Conservation (phyloP, 2,888 invertebrate species). For the Zonitis immaculata region DNA sequence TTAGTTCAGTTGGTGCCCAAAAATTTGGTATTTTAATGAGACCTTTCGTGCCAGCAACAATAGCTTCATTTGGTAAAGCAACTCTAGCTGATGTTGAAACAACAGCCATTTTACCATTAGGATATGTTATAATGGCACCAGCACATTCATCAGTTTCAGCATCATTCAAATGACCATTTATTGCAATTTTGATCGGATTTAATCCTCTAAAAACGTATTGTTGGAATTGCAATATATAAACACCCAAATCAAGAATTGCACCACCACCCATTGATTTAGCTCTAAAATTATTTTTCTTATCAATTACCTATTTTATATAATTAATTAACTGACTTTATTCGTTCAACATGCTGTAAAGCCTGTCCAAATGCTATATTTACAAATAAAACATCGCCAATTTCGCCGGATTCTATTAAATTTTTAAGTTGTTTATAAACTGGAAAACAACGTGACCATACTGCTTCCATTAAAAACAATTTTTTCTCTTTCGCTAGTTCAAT, state of each 20-base stretch:
- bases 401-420: conserved; percentile 60
- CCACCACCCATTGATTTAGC: conserved; percentile 64
- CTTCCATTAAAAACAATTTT: conserved; percentile 82
- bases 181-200: conserved; percentile 62
- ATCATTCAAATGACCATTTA: conserved; percentile 63
- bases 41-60: conserved; percentile 66
- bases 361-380: conserved; percentile 68
- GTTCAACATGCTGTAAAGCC: conserved; percentile 53
- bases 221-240: conserved; percentile 70
- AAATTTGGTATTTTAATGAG: conserved; percentile 61
- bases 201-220: conserved; percentile 64
- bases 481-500: conserved; percentile 64
- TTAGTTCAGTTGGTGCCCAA: conserved; percentile 70
- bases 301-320: too few species aligned
- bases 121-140: conserved; percentile 63
- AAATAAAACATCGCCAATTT: conserved; percentile 66
- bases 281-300: conserved; percentile 20
- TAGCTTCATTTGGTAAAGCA: conserved; percentile 59
- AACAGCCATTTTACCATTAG: conserved; percentile 60
- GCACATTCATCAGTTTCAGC: conserved; percentile 68
- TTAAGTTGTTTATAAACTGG: conserved; percentile 69
- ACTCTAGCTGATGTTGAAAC: conserved; percentile 57
- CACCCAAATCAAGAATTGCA: conserved; percentile 68
- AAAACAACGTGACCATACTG: conserved; percentile 83
- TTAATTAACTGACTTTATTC: conserved; percentile 56